phyloP scores from a whole-genome alignment of 2,797 vertebrate species.

The Austrolebias charrua region DNA sequence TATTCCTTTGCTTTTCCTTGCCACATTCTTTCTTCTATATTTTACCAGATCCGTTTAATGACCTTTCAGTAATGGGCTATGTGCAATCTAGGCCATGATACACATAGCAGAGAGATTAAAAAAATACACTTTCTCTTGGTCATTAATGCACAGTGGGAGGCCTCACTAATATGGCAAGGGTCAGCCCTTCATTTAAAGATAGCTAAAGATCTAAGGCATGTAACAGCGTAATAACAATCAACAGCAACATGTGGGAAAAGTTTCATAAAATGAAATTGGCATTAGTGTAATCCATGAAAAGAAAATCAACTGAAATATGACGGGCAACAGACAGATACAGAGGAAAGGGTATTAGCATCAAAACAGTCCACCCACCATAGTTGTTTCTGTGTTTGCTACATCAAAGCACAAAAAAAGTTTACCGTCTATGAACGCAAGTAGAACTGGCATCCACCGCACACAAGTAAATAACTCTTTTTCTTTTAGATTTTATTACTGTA shows the following conservation, averaged over 20 bases:
- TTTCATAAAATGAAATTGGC: slow-evolving; percentile 28
- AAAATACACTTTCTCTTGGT: slow-evolving; percentile 49
- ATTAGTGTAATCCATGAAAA: slow-evolving; percentile 30
- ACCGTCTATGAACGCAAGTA: slow-evolving; percentile 19
- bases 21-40: slow-evolving; percentile 38
- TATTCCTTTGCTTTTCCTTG: slow-evolving; percentile 44
- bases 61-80: slow-evolving; percentile 60
- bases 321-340: slow-evolving; percentile 18
- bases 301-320: background rate
- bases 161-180: slow-evolving; percentile 62
- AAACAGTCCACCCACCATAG: slow-evolving; percentile 23
- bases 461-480: slow-evolving; percentile 60
- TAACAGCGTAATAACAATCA: slow-evolving; percentile 50
- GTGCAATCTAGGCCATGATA: slow-evolving; percentile 50
- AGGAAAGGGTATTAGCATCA: slow-evolving; percentile 31
- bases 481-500: slow-evolving; percentile 67
- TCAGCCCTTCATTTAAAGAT: slow-evolving; percentile 56
- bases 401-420: slow-evolving; percentile 46
- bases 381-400: slow-evolving; percentile 30
- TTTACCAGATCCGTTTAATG: slow-evolving; percentile 63
- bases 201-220: slow-evolving; percentile 50
- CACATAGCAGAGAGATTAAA: slow-evolving; percentile 41
- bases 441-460: slow-evolving; percentile 37
- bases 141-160: slow-evolving; percentile 72
- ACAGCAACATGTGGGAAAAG: slow-evolving; percentile 36